Conservation (phyloP, 2,888 invertebrate genomes). For the Lacanobia oleracea region DNA sequence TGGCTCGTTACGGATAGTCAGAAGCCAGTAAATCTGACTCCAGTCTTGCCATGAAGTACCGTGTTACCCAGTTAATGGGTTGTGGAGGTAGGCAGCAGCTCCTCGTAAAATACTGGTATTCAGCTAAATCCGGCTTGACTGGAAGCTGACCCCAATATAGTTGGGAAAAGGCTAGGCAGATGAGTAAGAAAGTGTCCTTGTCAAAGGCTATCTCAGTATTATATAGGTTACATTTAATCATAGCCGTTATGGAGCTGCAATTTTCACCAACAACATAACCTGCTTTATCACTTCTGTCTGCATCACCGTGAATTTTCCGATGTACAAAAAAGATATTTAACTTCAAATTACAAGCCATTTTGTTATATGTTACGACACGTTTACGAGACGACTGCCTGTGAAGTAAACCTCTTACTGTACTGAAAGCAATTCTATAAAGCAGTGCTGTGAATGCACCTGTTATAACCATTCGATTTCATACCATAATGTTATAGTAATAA, state of each 20-base stretch:
- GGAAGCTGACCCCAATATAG: no score
- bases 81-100: no score
- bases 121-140: no score
- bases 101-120: no score
- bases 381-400: constrained; percentile 64
- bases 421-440: not conserved
- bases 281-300: not conserved
- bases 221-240: no score
- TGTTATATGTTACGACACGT: constrained; percentile 64
- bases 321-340: constrained; percentile 44
- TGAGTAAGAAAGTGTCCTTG: no score
- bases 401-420: not conserved
- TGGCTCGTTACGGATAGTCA: no score
- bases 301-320: constrained; percentile 1
- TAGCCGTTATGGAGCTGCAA: not conserved
- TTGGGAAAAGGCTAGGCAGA: no score
- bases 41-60: no score
- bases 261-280: not conserved
- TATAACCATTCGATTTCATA: not conserved
- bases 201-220: no score
- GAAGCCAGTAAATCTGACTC: no score
- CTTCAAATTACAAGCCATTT: constrained; percentile 65
- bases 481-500: not conserved
- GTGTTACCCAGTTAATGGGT: no score
- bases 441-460: not conserved